These are phyloP conservation scores for Stegana nigrithorax DNA, from an alignment of 2,888 invertebrate species.

Conservation along the genomic window DNA sequence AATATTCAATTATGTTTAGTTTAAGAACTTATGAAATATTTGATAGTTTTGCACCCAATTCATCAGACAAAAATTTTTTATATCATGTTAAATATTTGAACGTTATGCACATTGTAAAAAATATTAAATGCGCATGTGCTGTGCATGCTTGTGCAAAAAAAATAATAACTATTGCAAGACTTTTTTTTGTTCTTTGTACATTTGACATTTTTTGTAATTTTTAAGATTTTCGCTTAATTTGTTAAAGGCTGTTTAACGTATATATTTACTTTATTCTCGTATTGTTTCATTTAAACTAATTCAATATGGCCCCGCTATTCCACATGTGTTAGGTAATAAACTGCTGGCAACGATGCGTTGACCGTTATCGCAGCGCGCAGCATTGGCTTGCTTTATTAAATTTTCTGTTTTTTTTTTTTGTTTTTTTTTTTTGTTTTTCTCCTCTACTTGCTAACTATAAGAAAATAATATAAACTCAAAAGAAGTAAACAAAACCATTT, in stretches of 20 bases:
- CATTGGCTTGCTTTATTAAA: conserved; percentile 2
- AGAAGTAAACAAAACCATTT: conserved; percentile 15
- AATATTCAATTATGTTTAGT: conserved; percentile 3
- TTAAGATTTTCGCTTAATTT: conserved; percentile 26
- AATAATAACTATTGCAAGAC: conserved; percentile 4
- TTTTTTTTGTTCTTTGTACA: conserved; percentile 14
- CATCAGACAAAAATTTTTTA: too few species aligned
- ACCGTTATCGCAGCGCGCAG: neutral
- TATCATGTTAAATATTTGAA: too few species aligned
- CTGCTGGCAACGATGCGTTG: conserved; percentile 17
- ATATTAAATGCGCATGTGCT: neutral
- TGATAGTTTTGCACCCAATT: too few species aligned
- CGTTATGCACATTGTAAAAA: too few species aligned
- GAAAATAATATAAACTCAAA: conserved; percentile 18
- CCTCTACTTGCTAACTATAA: conserved; percentile 24
- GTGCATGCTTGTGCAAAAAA: neutral
- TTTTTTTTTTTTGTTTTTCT: conserved; percentile 32
- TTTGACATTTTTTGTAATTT: conserved; percentile 29
- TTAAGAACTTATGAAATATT: too few species aligned
- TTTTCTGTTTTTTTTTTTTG: conserved; percentile 26
- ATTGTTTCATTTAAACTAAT: conserved; percentile 37
- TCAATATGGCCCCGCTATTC: conserved; percentile 70
- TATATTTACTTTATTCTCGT: conserved; percentile 8
- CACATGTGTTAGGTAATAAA: conserved; percentile 55
- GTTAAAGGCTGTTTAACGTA: conserved; percentile 18